Percentiles rank a stretch among this genome's conserved stretches.
phyloP scores from a whole-genome alignment of 2,113 vertebrate genomes.

The Vidua macroura region DNA sequence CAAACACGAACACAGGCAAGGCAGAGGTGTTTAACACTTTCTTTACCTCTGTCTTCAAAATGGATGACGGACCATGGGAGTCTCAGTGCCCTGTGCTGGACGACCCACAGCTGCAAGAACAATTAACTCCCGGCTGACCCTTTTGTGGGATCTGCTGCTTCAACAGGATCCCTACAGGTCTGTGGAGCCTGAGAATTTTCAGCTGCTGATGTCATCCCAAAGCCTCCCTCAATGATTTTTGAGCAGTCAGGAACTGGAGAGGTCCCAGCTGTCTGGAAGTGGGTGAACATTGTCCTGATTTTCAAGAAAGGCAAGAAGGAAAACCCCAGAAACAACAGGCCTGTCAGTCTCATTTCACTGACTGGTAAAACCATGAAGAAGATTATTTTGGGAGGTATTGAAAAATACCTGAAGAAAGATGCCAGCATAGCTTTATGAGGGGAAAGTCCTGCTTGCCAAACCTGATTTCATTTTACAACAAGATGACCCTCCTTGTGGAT shows the following conservation, averaged over 20 bases:
- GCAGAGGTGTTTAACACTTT: background rate
- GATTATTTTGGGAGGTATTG: background rate
- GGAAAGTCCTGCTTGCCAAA: background rate
- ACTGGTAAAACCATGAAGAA: background rate
- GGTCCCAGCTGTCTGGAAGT: background rate
- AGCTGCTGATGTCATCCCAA: background rate
- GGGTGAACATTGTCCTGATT: background rate
- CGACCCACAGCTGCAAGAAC: background rate
- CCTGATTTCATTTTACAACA: background rate
- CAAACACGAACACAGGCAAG: background rate
- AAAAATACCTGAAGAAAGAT: background rate
- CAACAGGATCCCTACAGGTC: background rate
- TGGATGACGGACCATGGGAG: background rate
- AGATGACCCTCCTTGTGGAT: too few relatives aligned
- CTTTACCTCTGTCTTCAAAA: background rate
- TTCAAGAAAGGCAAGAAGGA: background rate
- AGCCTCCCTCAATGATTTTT: background rate
- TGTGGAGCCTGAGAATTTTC: background rate
- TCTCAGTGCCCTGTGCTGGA: background rate
- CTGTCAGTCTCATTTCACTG: background rate
- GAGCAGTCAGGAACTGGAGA: background rate
- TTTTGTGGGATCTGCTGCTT: background rate
- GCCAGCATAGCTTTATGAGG: background rate
- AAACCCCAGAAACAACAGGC: background rate
- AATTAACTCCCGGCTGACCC: background rate